Conservation (phyloP, 2,888 invertebrate species). For the Dione vanillae region DNA sequence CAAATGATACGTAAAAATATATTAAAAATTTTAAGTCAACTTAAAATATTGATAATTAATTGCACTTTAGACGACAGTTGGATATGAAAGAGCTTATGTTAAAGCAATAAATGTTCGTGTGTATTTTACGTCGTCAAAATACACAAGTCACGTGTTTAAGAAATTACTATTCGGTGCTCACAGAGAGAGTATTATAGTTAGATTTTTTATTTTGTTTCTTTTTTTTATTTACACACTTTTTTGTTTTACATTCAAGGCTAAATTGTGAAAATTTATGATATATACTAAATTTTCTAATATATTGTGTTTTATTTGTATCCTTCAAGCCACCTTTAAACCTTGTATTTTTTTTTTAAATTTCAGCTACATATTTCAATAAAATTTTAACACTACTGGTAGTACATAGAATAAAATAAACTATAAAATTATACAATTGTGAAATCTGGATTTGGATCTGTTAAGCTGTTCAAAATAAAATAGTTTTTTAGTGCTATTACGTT, state of each 20-base stretch:
- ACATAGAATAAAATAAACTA: too few relatives aligned
- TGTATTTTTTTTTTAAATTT: too few relatives aligned
- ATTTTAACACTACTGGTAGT: too few relatives aligned
- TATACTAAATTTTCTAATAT: slow-evolving; percentile 80
- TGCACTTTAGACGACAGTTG: slow-evolving; percentile 4
- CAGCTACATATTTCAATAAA: too few relatives aligned
- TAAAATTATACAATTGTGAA: too few relatives aligned
- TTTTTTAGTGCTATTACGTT: too few relatives aligned
- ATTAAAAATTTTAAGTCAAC: slow-evolving; percentile 10
- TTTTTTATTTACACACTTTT: slow-evolving; percentile 64
- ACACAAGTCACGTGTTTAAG: slow-evolving; percentile 19
- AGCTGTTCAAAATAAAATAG: too few relatives aligned
- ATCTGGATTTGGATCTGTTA: too few relatives aligned
- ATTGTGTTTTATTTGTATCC: slow-evolving; percentile 61
- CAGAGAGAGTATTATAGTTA: slow-evolving; percentile 69
- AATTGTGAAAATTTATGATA: slow-evolving; percentile 75
- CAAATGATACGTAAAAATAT: slow-evolving; percentile 16
- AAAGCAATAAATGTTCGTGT: slow-evolving; percentile 5
- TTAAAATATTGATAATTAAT: not conserved
- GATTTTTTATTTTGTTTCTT: slow-evolving; percentile 60
- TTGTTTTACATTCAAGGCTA: slow-evolving; percentile 55
- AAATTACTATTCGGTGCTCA: slow-evolving; percentile 60
- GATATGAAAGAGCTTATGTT: not conserved
- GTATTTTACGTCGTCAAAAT: slow-evolving; percentile 6
- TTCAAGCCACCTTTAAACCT: not conserved